These are phyloP conservation scores for Hylia prasina DNA, from an alignment of 2,113 vertebrate species.

Conservation along the genomic window DNA sequence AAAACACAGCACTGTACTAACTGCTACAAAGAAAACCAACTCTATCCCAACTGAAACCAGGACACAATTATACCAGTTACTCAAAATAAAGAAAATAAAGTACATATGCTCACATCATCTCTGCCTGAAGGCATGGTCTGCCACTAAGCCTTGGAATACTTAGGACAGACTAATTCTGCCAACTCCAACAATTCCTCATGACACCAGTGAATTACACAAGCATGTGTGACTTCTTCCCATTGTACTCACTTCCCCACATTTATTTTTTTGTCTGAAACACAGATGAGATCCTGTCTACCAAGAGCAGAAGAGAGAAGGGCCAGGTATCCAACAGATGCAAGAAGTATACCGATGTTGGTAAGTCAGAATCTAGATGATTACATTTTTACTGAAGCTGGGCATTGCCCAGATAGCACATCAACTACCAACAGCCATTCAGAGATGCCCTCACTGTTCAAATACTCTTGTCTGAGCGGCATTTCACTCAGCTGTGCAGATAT, in stretches of 20 bases:
- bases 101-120: neutral
- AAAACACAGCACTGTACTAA: neutral
- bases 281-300: neutral
- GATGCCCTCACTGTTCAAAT: neutral
- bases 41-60: neutral
- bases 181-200: neutral
- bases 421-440: neutral
- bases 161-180: neutral
- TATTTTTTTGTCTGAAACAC: neutral
- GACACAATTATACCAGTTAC: neutral
- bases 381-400: neutral
- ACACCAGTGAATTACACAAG: neutral
- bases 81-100: neutral
- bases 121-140: neutral
- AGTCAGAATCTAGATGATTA: neutral
- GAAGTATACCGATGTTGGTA: neutral
- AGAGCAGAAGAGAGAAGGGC: neutral
- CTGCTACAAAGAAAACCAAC: neutral
- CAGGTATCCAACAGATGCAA: neutral
- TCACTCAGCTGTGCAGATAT: neutral
- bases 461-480: neutral
- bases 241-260: accelerated
- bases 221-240: neutral
- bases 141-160: neutral
- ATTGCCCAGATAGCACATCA: neutral